These are phyloP conservation scores for Tetranychus cinnabarinus DNA, from an alignment of 1,140 invertebrate genomes.

Conservation along the genomic window DNA sequence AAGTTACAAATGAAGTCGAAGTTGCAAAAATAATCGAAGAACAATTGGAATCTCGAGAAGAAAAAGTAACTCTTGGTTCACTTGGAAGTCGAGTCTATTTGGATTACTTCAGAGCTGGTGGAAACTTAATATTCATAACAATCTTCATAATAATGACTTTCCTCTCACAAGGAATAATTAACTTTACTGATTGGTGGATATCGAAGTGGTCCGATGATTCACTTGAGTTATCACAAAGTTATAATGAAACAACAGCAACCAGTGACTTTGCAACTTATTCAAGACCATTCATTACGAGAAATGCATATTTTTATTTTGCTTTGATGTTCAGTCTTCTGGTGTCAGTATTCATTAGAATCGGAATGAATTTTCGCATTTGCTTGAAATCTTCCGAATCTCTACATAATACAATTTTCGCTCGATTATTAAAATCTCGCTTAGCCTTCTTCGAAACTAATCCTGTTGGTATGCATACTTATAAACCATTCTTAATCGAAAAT, in stretches of 20 bases:
- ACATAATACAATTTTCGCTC: slow-evolving; percentile 58
- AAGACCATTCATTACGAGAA: too few relatives aligned
- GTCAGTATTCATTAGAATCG: too few relatives aligned
- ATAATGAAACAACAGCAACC: too few relatives aligned
- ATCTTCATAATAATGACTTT: neutral
- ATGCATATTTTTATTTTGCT: too few relatives aligned
- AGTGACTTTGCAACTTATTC: too few relatives aligned
- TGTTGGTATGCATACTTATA: slow-evolving; percentile 19
- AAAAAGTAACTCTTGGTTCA: neutral
- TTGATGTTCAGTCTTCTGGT: too few relatives aligned
- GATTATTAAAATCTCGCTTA: slow-evolving; percentile 53
- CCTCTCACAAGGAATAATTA: slow-evolving; percentile 12
- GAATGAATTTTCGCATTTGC: slow-evolving; percentile 33
- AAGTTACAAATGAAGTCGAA: neutral
- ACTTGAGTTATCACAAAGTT: too few relatives aligned
- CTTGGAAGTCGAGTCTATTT: neutral
- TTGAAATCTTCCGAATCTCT: slow-evolving; percentile 38
- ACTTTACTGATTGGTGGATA: too few relatives aligned
- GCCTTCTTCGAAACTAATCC: slow-evolving; percentile 69
- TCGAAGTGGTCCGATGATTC: too few relatives aligned
- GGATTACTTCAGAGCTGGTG: neutral
- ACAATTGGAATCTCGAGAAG: neutral
- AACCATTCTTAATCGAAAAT: neutral
- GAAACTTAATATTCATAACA: neutral
- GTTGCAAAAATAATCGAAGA: neutral